These are phyloP conservation scores for Maccullochella peelii DNA, from an alignment of 2,113 vertebrate species.

Conservation along the genomic window DNA sequence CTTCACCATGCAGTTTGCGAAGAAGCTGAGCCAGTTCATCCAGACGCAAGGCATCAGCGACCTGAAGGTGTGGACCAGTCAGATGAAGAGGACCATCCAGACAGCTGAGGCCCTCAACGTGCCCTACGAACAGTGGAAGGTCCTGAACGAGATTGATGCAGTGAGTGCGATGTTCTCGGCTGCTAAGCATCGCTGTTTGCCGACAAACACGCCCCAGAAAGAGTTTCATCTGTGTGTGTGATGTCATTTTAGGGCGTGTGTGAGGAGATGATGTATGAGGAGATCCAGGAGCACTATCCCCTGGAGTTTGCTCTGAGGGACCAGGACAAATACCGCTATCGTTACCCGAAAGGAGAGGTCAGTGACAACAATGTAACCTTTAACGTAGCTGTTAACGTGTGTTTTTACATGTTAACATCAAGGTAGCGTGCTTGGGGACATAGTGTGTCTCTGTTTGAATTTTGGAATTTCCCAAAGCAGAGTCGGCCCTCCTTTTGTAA, in stretches of 20 bases:
- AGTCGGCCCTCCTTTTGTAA: neutral
- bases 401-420: neutral
- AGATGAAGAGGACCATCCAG: conserved; percentile 99
- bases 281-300: conserved; percentile 93
- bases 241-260: conserved; percentile 89
- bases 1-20: conserved; percentile 88
- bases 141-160: conserved; percentile 97
- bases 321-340: conserved; percentile 98
- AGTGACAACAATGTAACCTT: conserved; percentile 28
- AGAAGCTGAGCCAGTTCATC: conserved; percentile 91
- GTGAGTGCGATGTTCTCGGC: conserved; percentile 75
- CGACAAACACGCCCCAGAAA: neutral
- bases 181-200: neutral
- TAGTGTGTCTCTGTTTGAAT: conserved; percentile 6
- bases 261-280: conserved; percentile 98
- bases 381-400: neutral
- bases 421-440: neutral
- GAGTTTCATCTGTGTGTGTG: conserved; percentile 55
- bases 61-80: conserved; percentile 99
- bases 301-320: conserved; percentile 97
- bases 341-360: conserved; percentile 99
- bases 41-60: conserved; percentile 93
- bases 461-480: neutral
- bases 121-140: conserved; percentile 99
- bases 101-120: conserved; percentile 93